Evolutionary conservation across 1,140 invertebrate genomes (phyloP).

Genomic region (Orius insidiosus): DNA sequence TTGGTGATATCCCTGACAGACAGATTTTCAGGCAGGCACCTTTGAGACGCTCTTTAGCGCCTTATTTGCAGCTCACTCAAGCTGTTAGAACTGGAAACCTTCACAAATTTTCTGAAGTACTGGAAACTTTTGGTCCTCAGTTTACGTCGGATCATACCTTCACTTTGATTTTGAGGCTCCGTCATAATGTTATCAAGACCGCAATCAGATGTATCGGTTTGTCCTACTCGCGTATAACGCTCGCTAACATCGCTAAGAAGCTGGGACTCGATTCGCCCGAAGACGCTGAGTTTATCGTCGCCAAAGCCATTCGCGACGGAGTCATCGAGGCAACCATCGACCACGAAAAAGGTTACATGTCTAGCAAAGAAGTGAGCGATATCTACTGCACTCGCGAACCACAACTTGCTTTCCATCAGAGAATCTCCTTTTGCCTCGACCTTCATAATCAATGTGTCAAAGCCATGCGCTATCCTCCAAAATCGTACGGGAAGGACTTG

Average conservation of each 20-base stretch:
- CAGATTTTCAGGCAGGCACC: conserved; percentile 76
- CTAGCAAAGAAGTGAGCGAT: conserved; percentile 91
- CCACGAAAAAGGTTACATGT: conserved; percentile 76
- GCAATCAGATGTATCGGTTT: conserved; percentile 91
- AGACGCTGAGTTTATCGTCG: conserved; percentile 98
- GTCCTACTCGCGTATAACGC: conserved; percentile 91
- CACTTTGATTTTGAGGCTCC: conserved; percentile 78
- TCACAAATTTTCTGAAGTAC: conserved; percentile 80
- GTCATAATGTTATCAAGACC: conserved; percentile 99
- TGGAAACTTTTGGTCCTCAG: conserved; percentile 75
- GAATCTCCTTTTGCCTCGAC: conserved; percentile 94
- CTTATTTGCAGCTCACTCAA: conserved; percentile 95
- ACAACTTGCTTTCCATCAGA: conserved; percentile 89
- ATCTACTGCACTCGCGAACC: conserved; percentile 96
- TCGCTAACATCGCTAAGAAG: conserved; percentile 86
- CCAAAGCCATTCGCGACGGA: conserved; percentile 97
- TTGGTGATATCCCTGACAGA: conserved; percentile 92
- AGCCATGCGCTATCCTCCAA: conserved; percentile 98
- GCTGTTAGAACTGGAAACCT: conserved; percentile 91
- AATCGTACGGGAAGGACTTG: conserved; percentile 94
- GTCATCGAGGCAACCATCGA: conserved; percentile 96
- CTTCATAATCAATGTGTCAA: conserved; percentile 96
- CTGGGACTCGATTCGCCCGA: conserved; percentile 84
- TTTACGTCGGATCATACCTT: conserved; percentile 85
- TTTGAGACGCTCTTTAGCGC: conserved; percentile 68